Conservation (phyloP, 2,113 vertebrate genomes). For the Oreochromis spilurus region DNA sequence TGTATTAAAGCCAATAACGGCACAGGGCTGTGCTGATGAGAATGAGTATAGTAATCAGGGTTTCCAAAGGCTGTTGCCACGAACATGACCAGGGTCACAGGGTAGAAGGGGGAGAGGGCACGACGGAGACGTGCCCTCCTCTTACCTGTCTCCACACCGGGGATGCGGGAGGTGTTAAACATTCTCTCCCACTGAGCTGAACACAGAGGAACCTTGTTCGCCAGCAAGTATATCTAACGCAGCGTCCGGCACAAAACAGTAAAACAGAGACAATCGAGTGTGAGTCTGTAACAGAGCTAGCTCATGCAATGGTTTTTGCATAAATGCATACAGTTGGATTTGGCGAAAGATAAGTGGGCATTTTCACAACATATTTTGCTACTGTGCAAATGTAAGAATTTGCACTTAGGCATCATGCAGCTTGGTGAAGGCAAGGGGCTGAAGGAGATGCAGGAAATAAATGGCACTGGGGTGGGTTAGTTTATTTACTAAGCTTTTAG, state of each 20-base stretch:
- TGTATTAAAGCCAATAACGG: neutral
- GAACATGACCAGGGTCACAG: conserved; percentile 11
- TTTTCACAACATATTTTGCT: neutral
- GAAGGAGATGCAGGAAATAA: neutral
- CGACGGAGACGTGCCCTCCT: conserved; percentile 27
- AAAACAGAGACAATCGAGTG: conserved; percentile 63
- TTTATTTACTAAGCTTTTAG: neutral
- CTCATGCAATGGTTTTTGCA: conserved; percentile 39
- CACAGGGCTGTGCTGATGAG: conserved; percentile 28
- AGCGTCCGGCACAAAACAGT: conserved; percentile 66
- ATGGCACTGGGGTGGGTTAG: neutral
- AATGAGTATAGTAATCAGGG: conserved; percentile 30
- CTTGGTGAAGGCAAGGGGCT: neutral
- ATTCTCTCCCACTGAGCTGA: conserved; percentile 96
- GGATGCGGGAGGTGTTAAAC: conserved; percentile 92
- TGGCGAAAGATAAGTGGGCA: neutral
- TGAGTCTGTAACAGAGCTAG: conserved; percentile 51
- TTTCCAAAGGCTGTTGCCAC: conserved; percentile 38
- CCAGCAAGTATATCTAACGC: conserved; percentile 89
- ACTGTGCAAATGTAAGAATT: neutral
- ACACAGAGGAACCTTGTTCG: conserved; percentile 90
- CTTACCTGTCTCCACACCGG: conserved; percentile 90
- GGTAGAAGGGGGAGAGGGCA: conserved; percentile 21
- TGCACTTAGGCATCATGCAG: conserved; percentile 39
- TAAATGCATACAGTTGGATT: conserved; percentile 7